These are phyloP conservation scores for Coturnix japonica DNA, from an alignment of 2,113 vertebrate genomes.

Conservation along the genomic window DNA sequence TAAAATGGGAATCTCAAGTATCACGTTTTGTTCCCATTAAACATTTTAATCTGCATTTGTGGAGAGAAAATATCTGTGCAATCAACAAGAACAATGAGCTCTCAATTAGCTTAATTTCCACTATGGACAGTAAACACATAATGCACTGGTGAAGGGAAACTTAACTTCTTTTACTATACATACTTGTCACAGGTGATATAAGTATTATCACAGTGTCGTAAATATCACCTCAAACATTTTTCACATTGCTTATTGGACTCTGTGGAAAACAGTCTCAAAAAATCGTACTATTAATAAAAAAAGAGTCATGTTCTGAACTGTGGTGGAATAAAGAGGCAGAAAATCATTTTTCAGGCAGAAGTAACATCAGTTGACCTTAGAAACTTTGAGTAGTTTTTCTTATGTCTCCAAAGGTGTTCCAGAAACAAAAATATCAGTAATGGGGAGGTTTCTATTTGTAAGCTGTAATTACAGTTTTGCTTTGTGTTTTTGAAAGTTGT, in stretches of 20 bases:
- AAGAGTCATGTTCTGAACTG: neutral
- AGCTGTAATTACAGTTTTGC: neutral
- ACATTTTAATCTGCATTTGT: neutral
- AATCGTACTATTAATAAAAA: neutral
- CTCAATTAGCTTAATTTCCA: neutral
- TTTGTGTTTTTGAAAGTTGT: neutral
- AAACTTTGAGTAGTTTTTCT: neutral
- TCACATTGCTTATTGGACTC: neutral
- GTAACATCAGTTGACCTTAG: neutral
- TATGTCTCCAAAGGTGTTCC: neutral
- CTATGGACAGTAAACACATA: neutral
- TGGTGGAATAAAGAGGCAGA: neutral
- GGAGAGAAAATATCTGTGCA: neutral
- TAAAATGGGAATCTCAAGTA: neutral
- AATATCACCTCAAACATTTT: neutral
- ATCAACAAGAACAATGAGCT: neutral
- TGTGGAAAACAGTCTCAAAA: neutral
- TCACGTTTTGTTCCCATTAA: neutral
- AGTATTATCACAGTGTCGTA: neutral
- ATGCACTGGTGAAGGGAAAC: neutral
- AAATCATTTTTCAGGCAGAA: neutral
- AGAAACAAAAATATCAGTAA: neutral
- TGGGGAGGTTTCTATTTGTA: neutral
- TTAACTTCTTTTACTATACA: neutral
- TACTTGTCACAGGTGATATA: neutral